Evolutionary conservation across 2,113 vertebrate species (phyloP).

Genomic region (Mormyrus lacerda): DNA sequence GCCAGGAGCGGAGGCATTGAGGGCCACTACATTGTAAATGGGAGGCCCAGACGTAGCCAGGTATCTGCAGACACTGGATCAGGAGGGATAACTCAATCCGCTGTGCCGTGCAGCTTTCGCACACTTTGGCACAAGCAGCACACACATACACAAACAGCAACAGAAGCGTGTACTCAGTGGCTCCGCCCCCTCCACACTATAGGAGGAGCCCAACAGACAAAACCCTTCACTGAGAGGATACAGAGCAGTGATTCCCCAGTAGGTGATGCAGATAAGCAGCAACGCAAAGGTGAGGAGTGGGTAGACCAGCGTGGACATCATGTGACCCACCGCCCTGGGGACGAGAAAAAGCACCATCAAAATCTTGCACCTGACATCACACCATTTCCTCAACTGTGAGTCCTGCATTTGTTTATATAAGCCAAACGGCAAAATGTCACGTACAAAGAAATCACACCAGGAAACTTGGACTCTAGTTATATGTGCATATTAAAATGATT

Average conservation of each 20-base stretch:
- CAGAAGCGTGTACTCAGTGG: not conserved
- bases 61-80: slow-evolving; percentile 56
- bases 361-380: not conserved
- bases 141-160: not conserved
- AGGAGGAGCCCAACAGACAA: not conserved
- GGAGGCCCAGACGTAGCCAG: slow-evolving; percentile 77
- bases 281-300: slow-evolving; percentile 78
- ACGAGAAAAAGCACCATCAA: not conserved
- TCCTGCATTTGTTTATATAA: not conserved
- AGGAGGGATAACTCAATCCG: slow-evolving; percentile 25
- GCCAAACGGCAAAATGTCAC: not conserved
- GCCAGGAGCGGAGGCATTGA: slow-evolving; percentile 35
- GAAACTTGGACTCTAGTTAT: not conserved
- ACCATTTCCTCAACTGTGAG: not conserved
- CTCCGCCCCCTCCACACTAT: not conserved
- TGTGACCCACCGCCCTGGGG: slow-evolving; percentile 70
- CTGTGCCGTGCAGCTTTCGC: not conserved
- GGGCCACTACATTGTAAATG: slow-evolving; percentile 58
- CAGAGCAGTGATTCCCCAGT: slow-evolving; percentile 76
- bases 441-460: not conserved
- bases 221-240: slow-evolving; percentile 64
- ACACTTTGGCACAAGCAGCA: not conserved
- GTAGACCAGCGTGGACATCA: slow-evolving; percentile 73
- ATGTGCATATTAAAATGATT: not conserved
- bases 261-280: slow-evolving; percentile 72